Conservation (phyloP, 2,113 vertebrate species). For the Cichladusa arquata region DNA sequence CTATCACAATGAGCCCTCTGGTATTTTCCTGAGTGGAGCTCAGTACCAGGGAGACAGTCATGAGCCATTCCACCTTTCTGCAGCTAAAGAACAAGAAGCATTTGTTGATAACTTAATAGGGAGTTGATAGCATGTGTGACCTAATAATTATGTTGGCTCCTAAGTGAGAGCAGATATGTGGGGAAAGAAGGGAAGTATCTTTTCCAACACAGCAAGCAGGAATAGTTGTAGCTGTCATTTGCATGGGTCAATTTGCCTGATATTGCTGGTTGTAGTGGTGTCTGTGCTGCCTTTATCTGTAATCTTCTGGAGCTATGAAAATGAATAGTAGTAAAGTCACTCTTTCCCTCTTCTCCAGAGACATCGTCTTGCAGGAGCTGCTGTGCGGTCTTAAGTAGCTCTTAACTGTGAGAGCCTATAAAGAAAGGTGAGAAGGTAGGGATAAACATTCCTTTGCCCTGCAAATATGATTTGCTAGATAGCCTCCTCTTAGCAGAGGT, state of each 20-base stretch:
- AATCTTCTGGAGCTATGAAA: neutral
- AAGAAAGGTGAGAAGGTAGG: neutral
- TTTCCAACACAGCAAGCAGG: neutral
- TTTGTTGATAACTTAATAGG: neutral
- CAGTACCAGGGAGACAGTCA: neutral
- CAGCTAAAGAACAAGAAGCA: neutral
- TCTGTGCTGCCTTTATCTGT: accelerated
- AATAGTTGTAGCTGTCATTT: neutral
- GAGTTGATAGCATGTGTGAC: neutral
- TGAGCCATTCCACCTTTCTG: neutral
- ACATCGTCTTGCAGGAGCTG: neutral
- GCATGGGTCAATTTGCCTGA: neutral
- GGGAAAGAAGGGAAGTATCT: neutral
- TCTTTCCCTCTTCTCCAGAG: neutral
- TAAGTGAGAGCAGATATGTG: neutral
- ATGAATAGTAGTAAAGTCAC: neutral
- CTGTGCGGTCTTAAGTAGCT: neutral
- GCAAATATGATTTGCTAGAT: neutral
- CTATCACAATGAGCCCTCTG: neutral
- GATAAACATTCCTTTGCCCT: neutral
- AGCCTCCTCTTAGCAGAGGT: neutral
- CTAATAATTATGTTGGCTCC: neutral
- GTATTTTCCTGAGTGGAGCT: neutral
- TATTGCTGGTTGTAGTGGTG: neutral
- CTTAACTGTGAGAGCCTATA: neutral